phyloP scores from a whole-genome alignment of 2,797 vertebrate genomes.

The Loriculus beryllinus region DNA sequence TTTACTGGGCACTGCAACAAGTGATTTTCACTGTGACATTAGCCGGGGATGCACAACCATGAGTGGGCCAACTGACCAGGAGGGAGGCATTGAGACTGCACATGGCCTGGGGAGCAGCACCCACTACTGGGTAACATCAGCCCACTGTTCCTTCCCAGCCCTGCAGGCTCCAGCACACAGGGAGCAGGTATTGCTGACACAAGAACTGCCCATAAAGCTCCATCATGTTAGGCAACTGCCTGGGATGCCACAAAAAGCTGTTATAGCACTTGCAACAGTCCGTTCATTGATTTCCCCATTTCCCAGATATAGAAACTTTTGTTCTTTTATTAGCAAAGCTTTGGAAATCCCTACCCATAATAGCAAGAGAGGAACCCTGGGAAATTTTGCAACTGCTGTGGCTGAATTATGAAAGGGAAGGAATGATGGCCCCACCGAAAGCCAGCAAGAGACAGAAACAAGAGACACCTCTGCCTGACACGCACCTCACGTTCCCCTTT shows the following conservation, averaged over 20 bases:
- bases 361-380: background rate
- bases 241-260: background rate
- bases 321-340: conserved; percentile 32
- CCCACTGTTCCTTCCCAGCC: background rate
- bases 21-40: fast-evolving
- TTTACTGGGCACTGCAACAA: background rate
- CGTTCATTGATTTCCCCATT: conserved; percentile 40
- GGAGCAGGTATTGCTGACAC: background rate
- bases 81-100: background rate
- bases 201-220: background rate
- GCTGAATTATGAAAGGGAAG: conserved; percentile 12
- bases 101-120: background rate
- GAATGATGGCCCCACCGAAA: background rate
- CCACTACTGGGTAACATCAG: fast-evolving
- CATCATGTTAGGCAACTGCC: background rate
- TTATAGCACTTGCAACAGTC: conserved; percentile 17
- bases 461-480: background rate
- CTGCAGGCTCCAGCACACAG: background rate
- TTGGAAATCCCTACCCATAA: conserved; percentile 8
- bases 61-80: fast-evolving
- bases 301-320: background rate
- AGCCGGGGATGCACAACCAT: fast-evolving
- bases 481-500: background rate
- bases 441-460: fast-evolving
- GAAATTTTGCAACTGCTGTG: conserved; percentile 29